Evolutionary conservation across 2,113 vertebrate genomes (phyloP).

Genomic region (Embiotoca jacksoni): DNA sequence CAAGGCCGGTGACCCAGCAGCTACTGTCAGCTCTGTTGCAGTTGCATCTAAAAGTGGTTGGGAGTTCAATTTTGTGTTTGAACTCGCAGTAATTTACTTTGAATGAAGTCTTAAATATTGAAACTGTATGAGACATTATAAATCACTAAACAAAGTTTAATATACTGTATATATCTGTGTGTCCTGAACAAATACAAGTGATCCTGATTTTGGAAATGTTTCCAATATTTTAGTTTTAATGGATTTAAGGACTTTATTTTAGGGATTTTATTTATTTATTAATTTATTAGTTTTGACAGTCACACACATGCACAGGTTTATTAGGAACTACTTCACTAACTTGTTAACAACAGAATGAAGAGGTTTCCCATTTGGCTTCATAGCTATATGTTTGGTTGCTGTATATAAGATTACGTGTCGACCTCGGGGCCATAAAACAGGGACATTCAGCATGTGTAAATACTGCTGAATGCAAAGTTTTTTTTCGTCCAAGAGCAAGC

Average conservation of each 20-base stretch:
- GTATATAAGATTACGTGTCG: not conserved
- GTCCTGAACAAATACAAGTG: not conserved
- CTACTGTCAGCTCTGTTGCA: slow-evolving; percentile 5
- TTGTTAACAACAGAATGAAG: slow-evolving; percentile 1
- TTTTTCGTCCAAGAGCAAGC: slow-evolving; percentile 4
- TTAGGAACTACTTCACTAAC: not conserved
- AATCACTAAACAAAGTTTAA: not conserved
- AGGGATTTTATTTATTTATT: not conserved
- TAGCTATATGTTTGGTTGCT: slow-evolving; percentile 13
- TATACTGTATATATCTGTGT: not conserved
- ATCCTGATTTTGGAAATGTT: no score
- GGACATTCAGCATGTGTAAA: slow-evolving; percentile 18
- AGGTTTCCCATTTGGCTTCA: not conserved
- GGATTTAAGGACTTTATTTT: not conserved
- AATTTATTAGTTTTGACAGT: no score
- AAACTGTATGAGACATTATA: not conserved
- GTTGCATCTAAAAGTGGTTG: not conserved
- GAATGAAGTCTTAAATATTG: not conserved
- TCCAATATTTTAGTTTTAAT: not conserved
- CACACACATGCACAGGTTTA: not conserved
- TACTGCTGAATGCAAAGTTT: slow-evolving; percentile 28
- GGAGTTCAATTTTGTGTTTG: not conserved
- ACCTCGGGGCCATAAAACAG: slow-evolving; percentile 10
- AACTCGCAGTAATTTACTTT: not conserved
- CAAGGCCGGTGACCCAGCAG: slow-evolving; percentile 32